Conservation (phyloP, 2,888 invertebrate genomes). For the Acrocyrtus sp. region DNA sequence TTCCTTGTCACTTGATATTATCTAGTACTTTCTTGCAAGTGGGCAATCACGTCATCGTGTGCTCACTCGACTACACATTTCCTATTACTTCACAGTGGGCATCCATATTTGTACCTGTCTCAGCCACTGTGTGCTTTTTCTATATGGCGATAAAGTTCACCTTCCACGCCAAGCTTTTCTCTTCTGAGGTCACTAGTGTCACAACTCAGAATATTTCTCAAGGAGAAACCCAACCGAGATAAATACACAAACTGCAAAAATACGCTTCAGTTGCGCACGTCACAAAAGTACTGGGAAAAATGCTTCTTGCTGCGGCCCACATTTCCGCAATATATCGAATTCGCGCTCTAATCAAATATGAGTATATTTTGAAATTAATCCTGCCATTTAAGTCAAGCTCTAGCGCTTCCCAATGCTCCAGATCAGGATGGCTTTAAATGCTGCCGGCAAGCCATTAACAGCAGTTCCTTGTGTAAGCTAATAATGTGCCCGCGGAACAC, state of each 20-base stretch:
- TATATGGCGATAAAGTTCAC: background rate
- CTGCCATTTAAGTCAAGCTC: no score
- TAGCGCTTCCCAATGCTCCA: no score
- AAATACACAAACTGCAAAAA: background rate
- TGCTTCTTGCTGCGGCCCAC: no score
- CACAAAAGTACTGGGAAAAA: no score
- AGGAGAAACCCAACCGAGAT: no score
- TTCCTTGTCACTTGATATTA: slow-evolving; percentile 52
- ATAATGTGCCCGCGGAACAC: no score
- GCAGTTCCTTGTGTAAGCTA: no score
- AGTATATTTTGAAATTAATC: no score
- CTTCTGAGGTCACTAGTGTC: slow-evolving; percentile 52
- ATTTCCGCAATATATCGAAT: no score
- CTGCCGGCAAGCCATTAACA: no score
- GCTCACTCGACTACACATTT: background rate
- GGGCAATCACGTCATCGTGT: slow-evolving; percentile 27
- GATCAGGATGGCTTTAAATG: no score
- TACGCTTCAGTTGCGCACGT: background rate
- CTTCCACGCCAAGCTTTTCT: slow-evolving; percentile 12
- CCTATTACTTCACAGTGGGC: background rate
- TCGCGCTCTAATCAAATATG: no score
- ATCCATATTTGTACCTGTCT: background rate
- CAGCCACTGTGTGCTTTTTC: background rate
- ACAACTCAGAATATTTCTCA: slow-evolving; percentile 41
- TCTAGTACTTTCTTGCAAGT: slow-evolving; percentile 45